Percentiles rank a stretch among this genome's conserved stretches.
Evolutionary conservation across 92 coral and sea anemone species (phyloP).

Genomic region (Phenganax subtilis): DNA sequence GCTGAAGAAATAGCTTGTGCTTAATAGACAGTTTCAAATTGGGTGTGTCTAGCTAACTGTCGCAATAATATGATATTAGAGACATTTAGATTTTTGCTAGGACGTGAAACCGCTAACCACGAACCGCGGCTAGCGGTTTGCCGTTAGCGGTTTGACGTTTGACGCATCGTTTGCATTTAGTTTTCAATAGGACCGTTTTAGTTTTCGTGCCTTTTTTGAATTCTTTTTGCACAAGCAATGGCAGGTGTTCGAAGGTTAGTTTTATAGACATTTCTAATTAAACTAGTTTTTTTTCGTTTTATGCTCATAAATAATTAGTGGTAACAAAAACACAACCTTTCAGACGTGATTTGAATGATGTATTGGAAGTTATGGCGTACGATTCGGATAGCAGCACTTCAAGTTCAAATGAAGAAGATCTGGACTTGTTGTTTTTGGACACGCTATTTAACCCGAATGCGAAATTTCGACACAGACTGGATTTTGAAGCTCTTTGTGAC

Average conservation of each 20-base stretch:
- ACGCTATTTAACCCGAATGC: conserved; percentile 14
- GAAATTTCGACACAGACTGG: conserved; percentile 25
- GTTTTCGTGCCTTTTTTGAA: background rate
- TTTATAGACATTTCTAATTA: background rate
- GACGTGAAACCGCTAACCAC: background rate
- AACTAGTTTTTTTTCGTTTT: too few relatives aligned
- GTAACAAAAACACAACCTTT: background rate
- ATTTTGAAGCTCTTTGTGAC: conserved; percentile 34
- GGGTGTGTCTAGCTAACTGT: too few relatives aligned
- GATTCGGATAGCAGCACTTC: conserved; percentile 8
- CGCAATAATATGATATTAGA: too few relatives aligned
- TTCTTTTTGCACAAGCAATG: conserved; percentile 1
- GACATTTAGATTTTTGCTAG: background rate
- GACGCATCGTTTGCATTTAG: background rate
- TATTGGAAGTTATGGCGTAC: background rate
- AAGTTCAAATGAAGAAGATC: conserved; percentile 28
- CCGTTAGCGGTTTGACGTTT: background rate
- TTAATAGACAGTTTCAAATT: too few relatives aligned
- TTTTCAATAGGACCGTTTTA: background rate
- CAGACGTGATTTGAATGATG: background rate
- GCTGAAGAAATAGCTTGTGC: too few relatives aligned
- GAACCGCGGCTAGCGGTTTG: conserved; percentile 14
- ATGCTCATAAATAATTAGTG: background rate
- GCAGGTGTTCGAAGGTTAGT: conserved; percentile 13
- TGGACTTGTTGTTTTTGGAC: conserved; percentile 33